Evolutionary conservation across 2,888 invertebrate genomes (phyloP), one percentile per base, ranked within the genome.

Genomic region (Morinoia aosen): DNA sequence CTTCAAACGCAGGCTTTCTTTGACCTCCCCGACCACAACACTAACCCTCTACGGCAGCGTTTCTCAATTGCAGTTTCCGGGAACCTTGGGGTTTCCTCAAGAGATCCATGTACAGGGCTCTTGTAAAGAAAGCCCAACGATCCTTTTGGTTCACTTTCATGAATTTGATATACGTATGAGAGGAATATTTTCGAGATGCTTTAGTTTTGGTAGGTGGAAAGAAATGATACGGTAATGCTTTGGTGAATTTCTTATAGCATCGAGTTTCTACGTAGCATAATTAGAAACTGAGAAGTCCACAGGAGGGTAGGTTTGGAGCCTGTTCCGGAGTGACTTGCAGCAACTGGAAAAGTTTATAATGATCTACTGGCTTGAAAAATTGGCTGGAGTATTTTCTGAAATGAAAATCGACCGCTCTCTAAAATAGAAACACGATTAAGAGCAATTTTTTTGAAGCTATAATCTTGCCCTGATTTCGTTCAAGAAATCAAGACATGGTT

Each of bases 1-100:
- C 90, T 90, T 90, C 40, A 90, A 19, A 39, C 76, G 33, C 76
- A 19, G 90, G 90, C 90, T 90, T 90, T 90, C 90, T 90, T 90
- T 90, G 90, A 90, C 90, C 90, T 90, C 39, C 0, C 40, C 90
- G 90, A 90, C 90, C 40, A 90, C 90, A 90, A 90, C 11, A 90
- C 25, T 76, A 76, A 76, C 76, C 76, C 76, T 76, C 76, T 16
- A 33, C 76, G 33, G 2, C 19, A 19, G 19, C 61, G 61, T 61
- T 61, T 33, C 19, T 10, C 76, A 76, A 25, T 76, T 76, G 76
- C 14, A 2, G 76, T 76, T 12, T 33, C 76, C 76, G 33, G 8
- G 76, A 76, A 33, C 76, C 10, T 76, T 25, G 25, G 76, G 76
- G 25, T 76, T 76, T 61, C 76, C 33, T 33, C 25, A 25, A 33